These are phyloP conservation scores for Coenobita brevimanus DNA, from an alignment of 1,140 invertebrate species.

Conservation along the genomic window DNA sequence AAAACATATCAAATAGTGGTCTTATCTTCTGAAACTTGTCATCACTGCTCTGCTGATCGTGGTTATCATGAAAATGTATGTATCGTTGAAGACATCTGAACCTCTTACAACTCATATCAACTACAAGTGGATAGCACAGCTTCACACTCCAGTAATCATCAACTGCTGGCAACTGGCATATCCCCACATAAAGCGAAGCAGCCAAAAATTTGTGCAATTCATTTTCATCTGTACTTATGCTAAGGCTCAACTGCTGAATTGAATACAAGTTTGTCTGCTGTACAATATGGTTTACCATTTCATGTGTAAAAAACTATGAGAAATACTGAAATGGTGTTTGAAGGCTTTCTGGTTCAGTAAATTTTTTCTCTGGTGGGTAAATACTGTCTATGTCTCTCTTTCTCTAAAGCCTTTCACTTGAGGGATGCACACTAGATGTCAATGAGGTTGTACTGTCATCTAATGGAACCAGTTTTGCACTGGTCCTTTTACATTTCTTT, in stretches of 20 bases:
- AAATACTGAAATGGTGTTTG: conserved; percentile 8
- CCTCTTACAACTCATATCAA: not conserved
- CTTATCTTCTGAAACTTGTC: not conserved
- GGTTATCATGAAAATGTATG: not conserved
- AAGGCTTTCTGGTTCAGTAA: not conserved
- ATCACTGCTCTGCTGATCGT: not conserved
- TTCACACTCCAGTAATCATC: conserved; percentile 3
- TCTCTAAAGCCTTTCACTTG: no score
- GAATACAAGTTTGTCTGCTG: no score
- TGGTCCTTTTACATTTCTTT: no score
- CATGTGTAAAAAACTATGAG: not conserved
- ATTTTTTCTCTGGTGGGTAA: conserved; percentile 6
- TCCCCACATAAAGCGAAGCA: not conserved
- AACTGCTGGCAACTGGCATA: conserved; percentile 4
- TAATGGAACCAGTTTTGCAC: no score
- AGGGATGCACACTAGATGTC: no score
- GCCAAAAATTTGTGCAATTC: not conserved
- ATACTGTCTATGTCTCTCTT: no score
- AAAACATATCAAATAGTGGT: not conserved
- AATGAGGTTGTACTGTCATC: no score
- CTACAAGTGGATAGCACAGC: not conserved
- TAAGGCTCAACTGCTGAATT: no score
- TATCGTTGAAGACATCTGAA: not conserved
- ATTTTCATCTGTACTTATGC: not conserved
- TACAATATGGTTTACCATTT: not conserved